These are phyloP conservation scores for Serrognathus titanus DNA, from an alignment of 2,888 invertebrate genomes.

Conservation along the genomic window DNA sequence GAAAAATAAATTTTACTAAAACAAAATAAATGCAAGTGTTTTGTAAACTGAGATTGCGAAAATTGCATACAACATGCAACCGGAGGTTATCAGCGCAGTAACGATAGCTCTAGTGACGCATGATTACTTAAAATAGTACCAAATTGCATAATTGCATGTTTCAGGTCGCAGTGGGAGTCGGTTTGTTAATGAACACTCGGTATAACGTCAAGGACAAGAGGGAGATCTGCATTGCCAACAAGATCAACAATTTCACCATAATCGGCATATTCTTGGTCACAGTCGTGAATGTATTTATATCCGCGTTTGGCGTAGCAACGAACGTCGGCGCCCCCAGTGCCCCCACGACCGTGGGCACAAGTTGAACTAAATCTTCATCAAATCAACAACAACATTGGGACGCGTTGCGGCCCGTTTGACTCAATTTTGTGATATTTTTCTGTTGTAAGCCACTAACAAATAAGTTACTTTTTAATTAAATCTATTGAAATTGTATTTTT, in stretches of 20 bases:
- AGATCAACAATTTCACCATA: constrained; percentile 79
- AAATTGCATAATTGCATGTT: constrained; percentile 20
- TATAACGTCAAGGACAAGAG: constrained; percentile 74
- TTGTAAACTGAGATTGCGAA: not conserved
- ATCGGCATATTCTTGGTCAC: constrained; percentile 83
- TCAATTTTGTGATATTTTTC: too few relatives aligned
- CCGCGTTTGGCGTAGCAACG: constrained; percentile 76
- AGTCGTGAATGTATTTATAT: constrained; percentile 83
- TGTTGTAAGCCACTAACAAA: too few relatives aligned
- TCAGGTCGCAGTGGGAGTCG: constrained; percentile 76
- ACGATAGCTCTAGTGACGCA: not conserved
- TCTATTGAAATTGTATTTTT: too few relatives aligned
- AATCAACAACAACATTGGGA: not conserved
- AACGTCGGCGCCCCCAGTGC: constrained; percentile 7
- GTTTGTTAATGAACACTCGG: constrained; percentile 76
- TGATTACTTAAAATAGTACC: not conserved
- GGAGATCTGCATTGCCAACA: constrained; percentile 72
- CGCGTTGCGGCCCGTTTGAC: too few relatives aligned
- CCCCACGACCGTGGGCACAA: too few relatives aligned
- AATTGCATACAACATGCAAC: not conserved
- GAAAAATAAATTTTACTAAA: too few relatives aligned
- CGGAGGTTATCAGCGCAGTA: not conserved
- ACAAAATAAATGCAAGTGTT: not conserved
- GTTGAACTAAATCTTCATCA: not conserved
- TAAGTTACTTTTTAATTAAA: too few relatives aligned